Evolutionary conservation across 2,888 invertebrate species (phyloP), one percentile per base, ranked within the genome.

Genomic region (Tribolium freemani): DNA sequence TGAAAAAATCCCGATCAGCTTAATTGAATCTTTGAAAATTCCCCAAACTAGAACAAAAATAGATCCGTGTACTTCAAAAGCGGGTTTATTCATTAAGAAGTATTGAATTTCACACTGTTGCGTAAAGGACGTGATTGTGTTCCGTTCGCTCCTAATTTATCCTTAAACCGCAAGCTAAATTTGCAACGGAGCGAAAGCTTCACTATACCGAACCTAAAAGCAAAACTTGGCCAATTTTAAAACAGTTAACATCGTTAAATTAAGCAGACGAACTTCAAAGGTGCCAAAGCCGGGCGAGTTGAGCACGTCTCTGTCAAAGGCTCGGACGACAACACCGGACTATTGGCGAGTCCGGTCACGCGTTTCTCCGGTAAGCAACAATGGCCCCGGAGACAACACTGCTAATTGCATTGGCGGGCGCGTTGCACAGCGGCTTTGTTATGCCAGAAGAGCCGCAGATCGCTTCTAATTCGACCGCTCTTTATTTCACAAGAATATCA

Each of bases 331-430:
- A 45, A 16, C 69, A 44, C 63, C 58, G 66, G 56, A 67, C 56
- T 72, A 77, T 78, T 75, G 75, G 70, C 45, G 71, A 84, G 80
- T 83, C 83, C 78, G 81, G 84, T 84, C 85, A 85, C 85, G 85
- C 81, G 79, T 76, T 71, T 75, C 80, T 80, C 82, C 84, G 83
- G 84, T 84, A 84, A 86, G 85, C 85, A 85, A 85, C 85, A 84
- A 85, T 83, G 83, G 84, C 83, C 79, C 80, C 81, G 81, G 84
- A 85, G 85, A 85, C 84, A 84, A 84, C 84, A 82, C 80, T 77
- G 82, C 85, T 86, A 86, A 86, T 86, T 86, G 84, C 85, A 83
- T 84, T 80, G 82, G 82, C 78, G 82, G 81, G 80, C 77, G 81
- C 77, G 79, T 78, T 79, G 79, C 80, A 78, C 76, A 69, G 60